Evolutionary conservation across 2,888 invertebrate genomes (phyloP).

Genomic region (Gibbula magus): DNA sequence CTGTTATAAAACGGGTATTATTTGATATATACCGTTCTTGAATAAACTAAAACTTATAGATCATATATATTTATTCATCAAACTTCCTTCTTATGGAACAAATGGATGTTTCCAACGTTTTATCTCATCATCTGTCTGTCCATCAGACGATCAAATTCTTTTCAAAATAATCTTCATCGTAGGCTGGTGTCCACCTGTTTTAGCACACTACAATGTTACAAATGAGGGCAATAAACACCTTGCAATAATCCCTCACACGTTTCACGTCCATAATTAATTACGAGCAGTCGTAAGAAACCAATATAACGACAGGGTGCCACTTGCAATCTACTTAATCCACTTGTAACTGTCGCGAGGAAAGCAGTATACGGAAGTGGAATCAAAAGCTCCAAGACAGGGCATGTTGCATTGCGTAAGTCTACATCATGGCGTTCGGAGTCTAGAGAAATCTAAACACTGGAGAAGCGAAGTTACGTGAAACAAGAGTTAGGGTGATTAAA

Average conservation of each 20-base stretch:
- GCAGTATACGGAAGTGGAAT: constrained; percentile 11
- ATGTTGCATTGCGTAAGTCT: constrained; percentile 15
- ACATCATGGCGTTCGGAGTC: not conserved
- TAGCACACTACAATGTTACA: not conserved
- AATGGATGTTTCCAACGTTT: no score
- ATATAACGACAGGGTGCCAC: constrained; percentile 3
- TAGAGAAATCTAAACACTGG: not conserved
- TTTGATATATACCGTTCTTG: no score
- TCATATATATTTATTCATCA: no score
- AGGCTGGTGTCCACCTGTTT: not conserved
- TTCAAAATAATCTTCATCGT: no score
- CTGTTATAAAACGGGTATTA: no score
- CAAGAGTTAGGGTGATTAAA: not conserved
- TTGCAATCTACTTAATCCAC: not conserved
- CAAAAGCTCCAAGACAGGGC: not conserved
- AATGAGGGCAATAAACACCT: constrained; percentile 17
- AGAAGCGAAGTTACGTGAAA: not conserved
- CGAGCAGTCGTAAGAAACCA: constrained; percentile 4
- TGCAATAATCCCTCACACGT: not conserved
- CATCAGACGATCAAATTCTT: no score
- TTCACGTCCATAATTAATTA: constrained; percentile 10
- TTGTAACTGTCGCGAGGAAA: constrained; percentile 1
- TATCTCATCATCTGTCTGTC: no score
- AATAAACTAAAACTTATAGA: no score
- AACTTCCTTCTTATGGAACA: no score